These are phyloP conservation scores for Idris sp. DNA, from an alignment of 1,140 invertebrate genomes.

Conservation along the genomic window DNA sequence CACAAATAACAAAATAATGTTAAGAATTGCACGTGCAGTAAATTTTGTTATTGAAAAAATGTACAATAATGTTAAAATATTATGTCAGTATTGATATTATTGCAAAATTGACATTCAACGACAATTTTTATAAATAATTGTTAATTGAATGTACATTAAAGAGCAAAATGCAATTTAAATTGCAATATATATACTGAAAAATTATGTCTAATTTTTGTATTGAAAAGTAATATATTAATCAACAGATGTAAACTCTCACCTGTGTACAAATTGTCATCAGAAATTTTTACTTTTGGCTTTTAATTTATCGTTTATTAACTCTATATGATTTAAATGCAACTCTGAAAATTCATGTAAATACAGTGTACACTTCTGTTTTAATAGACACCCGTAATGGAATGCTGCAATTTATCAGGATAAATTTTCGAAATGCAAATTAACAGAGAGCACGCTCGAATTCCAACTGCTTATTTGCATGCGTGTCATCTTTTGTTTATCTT, in stretches of 20 bases:
- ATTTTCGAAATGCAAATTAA: slow-evolving; percentile 36
- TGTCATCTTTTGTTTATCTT: slow-evolving; percentile 34
- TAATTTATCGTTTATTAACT: slow-evolving; percentile 38
- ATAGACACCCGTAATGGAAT: slow-evolving; percentile 22
- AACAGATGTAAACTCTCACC: slow-evolving; percentile 19
- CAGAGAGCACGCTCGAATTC: slow-evolving; percentile 12
- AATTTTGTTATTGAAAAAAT: too few relatives aligned
- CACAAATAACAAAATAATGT: too few relatives aligned
- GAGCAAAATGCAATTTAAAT: too few relatives aligned
- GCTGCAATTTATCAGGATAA: slow-evolving; percentile 28
- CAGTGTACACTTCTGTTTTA: slow-evolving; percentile 5
- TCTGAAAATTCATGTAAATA: slow-evolving; percentile 27
- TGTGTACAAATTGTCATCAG: slow-evolving; percentile 24
- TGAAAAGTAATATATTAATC: slow-evolving; percentile 27
- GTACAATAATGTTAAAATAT: too few relatives aligned
- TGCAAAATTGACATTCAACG: too few relatives aligned
- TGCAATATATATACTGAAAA: too few relatives aligned
- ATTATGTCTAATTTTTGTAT: too few relatives aligned
- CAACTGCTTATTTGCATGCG: slow-evolving; percentile 22
- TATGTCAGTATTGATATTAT: too few relatives aligned
- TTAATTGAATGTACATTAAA: too few relatives aligned
- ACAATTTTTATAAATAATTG: too few relatives aligned
- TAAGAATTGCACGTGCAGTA: too few relatives aligned
- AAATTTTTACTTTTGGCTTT: slow-evolving; percentile 15
- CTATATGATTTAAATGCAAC: slow-evolving; percentile 5